Base-by-base conservation (phyloP, 2,113 vertebrate species). In the Notothenia coriiceps region DNA sequence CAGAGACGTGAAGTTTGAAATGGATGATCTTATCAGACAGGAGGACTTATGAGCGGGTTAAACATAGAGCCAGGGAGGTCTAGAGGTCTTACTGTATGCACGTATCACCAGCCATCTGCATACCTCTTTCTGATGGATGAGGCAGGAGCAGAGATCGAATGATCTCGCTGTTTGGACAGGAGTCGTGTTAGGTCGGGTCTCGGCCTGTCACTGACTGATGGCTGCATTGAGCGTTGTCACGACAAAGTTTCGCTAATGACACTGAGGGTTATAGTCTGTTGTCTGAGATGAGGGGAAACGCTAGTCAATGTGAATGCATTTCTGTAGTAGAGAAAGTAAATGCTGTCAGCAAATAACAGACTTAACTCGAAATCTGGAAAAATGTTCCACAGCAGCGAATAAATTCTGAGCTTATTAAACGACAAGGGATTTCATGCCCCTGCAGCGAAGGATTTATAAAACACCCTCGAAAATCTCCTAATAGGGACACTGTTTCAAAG, bases 121-220 rank as follows among this genome's bases (percentile, higher is more conserved):
- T 85, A 63, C 74, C 86, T 87, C 88, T 63, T 5, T 35, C 35
- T 93, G 91, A 94, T 80, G 84, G 79, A 93, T 91, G 84, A 59
- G 56, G 22, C 4, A 0, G 22, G 79, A 78, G 81, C 81, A 76
- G 49, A 82, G 86, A 90, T 89, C 70, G 20, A 91, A 71, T 57
- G 77, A 75, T 83, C 83, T 80, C 68, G 9, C 29, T 74, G 70
- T 79, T 85, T 17, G 29, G 82, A 88, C 83, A 83, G 86, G 79
- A 47, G 79, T 22, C 10, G 82, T 65, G 81, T 82, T 63, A 84
- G 66, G 79, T 66, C 33, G 43, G 59, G 47, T 67, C 51, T 65
- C 8, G 13, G 70, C 49, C 43, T 71, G 84, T 87, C 93, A 77
- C 81, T 89, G 90, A 90, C 67, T 55, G 86, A 91, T 89, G 77